Base-by-base conservation (phyloP, 2,888 invertebrate genomes). In the Allolobophora icterica region DNA sequence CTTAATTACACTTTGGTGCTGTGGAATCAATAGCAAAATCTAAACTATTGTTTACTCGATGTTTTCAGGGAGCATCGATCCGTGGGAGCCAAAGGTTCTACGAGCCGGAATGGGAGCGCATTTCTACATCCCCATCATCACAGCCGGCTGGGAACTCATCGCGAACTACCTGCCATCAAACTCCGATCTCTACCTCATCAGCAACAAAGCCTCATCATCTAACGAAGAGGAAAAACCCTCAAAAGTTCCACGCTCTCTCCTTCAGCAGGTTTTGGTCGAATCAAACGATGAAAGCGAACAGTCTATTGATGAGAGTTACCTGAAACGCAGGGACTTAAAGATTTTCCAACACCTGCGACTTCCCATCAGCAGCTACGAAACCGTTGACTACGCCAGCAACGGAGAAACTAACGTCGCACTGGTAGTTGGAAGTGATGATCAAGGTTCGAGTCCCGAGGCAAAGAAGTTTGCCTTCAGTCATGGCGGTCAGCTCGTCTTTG, bases 41-140 rank as follows among this genome's bases (percentile, higher is more conserved):
- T 38, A 38, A 38, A 38, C 38, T 38, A 38, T 38, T 17, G 17
- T 15, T 21, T 52, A 5, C n/a, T n/a, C n/a, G 6, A 19, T 38
- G 38, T 58, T 71, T 52, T n/a, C 33, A 90, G 90, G 90, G 24
- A 83, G 90, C 40, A 30, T 84, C 6, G 97, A 98, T 96, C 96
- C 97, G 0, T 99, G 98, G 98, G 97, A 98, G 92, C 96, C 97
- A 0, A 99, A 98, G 96, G 98, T 98, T 0, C 95, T 98, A 52
- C 96, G 98, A 93, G 97, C 97, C 93, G 98, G 97, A 13, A 97
- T 97, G 92, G 98, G 98, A 0, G 92, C 92, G 24, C 92, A 92
- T 58, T 92, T 92, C 58, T 83, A 92, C 35, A 34, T 42, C 34
- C 89, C 91, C 0, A 89, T 92, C 35, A 42, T 91, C 42, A 38